phyloP scores from a whole-genome alignment of 2,113 vertebrate genomes.

The Rhombomys opimus region DNA sequence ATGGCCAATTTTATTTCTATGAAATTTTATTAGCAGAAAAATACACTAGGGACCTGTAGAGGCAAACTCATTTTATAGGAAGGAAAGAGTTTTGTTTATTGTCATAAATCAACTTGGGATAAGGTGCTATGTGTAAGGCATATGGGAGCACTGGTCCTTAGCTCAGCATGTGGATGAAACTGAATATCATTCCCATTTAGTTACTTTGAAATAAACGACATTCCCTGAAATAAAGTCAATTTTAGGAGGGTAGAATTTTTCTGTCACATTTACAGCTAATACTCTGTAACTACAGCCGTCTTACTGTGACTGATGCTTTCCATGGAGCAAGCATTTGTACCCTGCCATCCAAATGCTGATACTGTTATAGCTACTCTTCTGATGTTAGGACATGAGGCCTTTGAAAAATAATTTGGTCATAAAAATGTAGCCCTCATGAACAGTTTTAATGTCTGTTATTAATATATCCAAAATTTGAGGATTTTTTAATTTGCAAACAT shows the following conservation, averaged over 20 bases:
- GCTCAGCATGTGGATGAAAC: background rate
- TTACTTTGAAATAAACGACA: background rate
- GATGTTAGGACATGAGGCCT: background rate
- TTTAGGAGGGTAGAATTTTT: background rate
- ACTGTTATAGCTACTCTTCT: background rate
- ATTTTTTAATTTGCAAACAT: background rate
- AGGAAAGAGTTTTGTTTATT: background rate
- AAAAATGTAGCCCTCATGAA: background rate
- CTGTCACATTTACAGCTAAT: background rate
- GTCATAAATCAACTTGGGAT: background rate
- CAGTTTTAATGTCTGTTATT: background rate
- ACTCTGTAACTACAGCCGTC: background rate
- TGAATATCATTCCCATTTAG: background rate
- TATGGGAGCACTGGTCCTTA: background rate
- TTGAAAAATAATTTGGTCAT: background rate
- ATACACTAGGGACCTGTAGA: background rate
- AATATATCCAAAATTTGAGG: background rate
- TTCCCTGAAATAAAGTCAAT: background rate
- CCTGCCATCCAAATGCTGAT: background rate
- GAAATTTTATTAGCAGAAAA: background rate
- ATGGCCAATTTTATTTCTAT: background rate
- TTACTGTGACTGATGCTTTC: background rate
- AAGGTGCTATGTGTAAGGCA: background rate
- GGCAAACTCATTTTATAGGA: background rate
- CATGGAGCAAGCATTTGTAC: background rate